These are phyloP conservation scores for Lateolabrax maculatus DNA, from an alignment of 2,797 vertebrate species.

Conservation along the genomic window DNA sequence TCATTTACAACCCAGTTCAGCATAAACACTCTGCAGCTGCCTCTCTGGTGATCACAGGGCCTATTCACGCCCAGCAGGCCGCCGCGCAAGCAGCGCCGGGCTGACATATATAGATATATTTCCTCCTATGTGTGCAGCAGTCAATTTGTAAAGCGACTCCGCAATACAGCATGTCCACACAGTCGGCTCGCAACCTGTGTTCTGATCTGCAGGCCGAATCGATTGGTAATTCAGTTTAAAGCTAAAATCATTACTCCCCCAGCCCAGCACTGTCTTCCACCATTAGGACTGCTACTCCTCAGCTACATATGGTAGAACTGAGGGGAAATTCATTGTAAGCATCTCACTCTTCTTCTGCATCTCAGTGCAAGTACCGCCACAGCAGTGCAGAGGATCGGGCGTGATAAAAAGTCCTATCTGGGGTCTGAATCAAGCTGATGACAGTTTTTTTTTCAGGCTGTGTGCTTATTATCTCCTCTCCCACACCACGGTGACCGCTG, in stretches of 20 bases:
- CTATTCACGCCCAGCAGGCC: conserved; percentile 76
- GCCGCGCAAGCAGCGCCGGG: conserved; percentile 53
- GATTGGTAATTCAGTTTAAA: conserved; percentile 88
- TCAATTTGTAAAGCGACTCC: conserved; percentile 84
- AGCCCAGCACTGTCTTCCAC: conserved; percentile 74
- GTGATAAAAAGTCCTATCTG: conserved; percentile 68
- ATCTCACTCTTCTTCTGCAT: conserved; percentile 60
- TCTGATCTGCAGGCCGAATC: conserved; percentile 84
- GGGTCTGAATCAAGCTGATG: conserved; percentile 71
- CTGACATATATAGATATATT: conserved; percentile 79
- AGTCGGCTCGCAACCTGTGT: conserved; percentile 76
- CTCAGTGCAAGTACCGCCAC: conserved; percentile 33
- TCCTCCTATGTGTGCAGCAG: conserved; percentile 75
- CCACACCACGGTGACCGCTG: conserved; percentile 48
- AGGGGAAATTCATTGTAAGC: conserved; percentile 64
- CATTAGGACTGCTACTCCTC: conserved; percentile 71
- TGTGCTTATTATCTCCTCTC: conserved; percentile 57
- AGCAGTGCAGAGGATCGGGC: conserved; percentile 17
- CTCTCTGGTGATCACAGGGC: conserved; percentile 73
- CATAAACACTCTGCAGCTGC: conserved; percentile 77
- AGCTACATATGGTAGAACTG: conserved; percentile 60
- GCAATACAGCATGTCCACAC: conserved; percentile 76
- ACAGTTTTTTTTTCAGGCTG: conserved; percentile 74
- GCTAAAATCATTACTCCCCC: conserved; percentile 85
- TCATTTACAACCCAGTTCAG: conserved; percentile 80